Percentiles rank a stretch among this genome's conserved stretches.
Evolutionary conservation across 1,140 invertebrate genomes (phyloP).

Genomic region (Drosophila hydei): DNA sequence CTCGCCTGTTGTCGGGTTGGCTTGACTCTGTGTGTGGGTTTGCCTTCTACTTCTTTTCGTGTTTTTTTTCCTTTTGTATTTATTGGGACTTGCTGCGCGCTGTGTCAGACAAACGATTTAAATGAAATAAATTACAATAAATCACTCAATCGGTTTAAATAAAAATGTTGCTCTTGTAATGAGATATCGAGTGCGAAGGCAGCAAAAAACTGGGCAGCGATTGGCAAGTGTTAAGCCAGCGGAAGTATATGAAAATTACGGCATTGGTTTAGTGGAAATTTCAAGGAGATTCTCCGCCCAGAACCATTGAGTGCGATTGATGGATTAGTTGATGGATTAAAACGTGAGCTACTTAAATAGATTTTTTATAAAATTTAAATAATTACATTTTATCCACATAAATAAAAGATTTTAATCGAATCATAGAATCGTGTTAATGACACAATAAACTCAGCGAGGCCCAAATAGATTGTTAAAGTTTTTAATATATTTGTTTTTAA

Average conservation of each 20-base stretch:
- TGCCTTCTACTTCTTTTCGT: slow-evolving; percentile 23
- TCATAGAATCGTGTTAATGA: too few relatives aligned
- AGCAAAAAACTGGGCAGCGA: slow-evolving; percentile 14
- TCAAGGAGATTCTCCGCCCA: background rate
- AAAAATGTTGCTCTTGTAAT: slow-evolving; percentile 75
- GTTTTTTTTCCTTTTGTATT: slow-evolving; percentile 26
- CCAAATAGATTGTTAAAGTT: too few relatives aligned
- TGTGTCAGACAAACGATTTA: slow-evolving; percentile 78
- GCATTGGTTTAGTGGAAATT: background rate
- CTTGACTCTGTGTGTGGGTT: slow-evolving; percentile 27
- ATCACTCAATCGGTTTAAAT: slow-evolving; percentile 79
- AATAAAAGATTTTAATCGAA: too few relatives aligned
- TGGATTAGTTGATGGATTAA: background rate
- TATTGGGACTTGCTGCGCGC: slow-evolving; percentile 33
- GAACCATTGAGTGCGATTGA: too few relatives aligned
- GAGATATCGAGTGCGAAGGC: slow-evolving; percentile 57
- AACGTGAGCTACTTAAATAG: background rate
- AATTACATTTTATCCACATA: too few relatives aligned
- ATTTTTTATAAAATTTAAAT: background rate
- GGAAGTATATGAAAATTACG: slow-evolving; percentile 3
- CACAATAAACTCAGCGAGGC: too few relatives aligned
- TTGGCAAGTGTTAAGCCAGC: slow-evolving; percentile 16
- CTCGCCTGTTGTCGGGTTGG: slow-evolving; percentile 34
- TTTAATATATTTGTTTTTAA: too few relatives aligned
- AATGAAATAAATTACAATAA: slow-evolving; percentile 80